These are phyloP conservation scores for Perca fluviatilis DNA, from an alignment of 2,113 vertebrate genomes.

Conservation along the genomic window DNA sequence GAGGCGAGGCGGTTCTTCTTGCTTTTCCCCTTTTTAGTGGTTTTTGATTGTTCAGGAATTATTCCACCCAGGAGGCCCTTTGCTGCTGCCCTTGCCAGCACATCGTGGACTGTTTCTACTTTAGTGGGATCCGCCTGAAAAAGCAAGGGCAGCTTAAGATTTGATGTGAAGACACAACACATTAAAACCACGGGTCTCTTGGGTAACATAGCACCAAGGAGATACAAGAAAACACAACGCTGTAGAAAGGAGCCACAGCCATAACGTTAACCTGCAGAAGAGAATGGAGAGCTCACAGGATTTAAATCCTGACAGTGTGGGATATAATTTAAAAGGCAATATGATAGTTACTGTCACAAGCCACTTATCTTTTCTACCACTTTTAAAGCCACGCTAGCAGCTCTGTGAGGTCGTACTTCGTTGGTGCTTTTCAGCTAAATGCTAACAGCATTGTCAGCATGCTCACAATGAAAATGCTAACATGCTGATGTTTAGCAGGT, in stretches of 20 bases:
- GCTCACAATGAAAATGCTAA: not conserved
- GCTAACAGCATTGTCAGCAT: not conserved
- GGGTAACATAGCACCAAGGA: conserved; percentile 33
- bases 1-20: conserved; percentile 50
- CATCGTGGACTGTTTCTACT: conserved; percentile 78
- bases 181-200: conserved; percentile 45
- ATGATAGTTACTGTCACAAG: not conserved
- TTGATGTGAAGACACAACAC: conserved; percentile 40
- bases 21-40: conserved; percentile 56
- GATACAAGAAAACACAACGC: not conserved
- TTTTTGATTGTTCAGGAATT: conserved; percentile 73
- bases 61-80: conserved; percentile 83
- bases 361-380: not conserved
- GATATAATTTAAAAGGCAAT: conserved; percentile 1
- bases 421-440: not conserved
- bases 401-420: too few species aligned
- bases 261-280: conserved; percentile 23
- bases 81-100: conserved; percentile 76
- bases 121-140: conserved; percentile 75
- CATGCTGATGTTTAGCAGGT: not conserved
- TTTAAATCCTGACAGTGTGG: conserved; percentile 20
- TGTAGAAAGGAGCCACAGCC: conserved; percentile 15
- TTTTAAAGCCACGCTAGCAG: too few species aligned
- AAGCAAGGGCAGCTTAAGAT: conserved; percentile 30
- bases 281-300: not conserved